A percentile compares a stretch with the other conserved stretches of the same genome.
phyloP scores from a whole-genome alignment of 2,797 vertebrate genomes.

The Manis crassicaudata region DNA sequence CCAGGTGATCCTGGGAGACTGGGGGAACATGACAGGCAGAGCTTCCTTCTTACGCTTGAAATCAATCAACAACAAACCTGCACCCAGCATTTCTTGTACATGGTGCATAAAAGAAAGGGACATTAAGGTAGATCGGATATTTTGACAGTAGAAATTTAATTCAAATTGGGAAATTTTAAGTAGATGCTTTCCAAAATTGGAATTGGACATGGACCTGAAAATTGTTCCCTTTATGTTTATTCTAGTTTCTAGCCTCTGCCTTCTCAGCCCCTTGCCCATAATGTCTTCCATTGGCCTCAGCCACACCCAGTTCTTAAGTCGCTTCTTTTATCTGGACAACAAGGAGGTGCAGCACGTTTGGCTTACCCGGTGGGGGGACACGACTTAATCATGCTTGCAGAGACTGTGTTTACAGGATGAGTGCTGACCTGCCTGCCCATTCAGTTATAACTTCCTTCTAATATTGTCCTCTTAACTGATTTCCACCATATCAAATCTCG shows the following conservation, averaged over 20 bases:
- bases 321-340: background rate
- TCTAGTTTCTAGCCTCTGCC: background rate
- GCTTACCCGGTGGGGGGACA: background rate
- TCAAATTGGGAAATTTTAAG: background rate
- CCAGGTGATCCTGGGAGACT: background rate
- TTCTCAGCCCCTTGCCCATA: background rate
- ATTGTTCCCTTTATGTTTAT: slow-evolving; percentile 7
- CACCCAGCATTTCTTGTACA: background rate
- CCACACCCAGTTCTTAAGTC: background rate
- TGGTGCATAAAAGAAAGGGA: background rate
- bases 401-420: background rate
- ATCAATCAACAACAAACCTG: background rate
- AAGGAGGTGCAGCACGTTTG: background rate
- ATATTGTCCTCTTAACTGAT: background rate
- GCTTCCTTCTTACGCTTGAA: background rate
- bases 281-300: background rate
- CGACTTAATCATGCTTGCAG: background rate
- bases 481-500: background rate
- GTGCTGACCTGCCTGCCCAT: background rate
- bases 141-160: background rate
- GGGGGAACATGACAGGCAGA: background rate
- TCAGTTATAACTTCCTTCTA: background rate
- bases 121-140: background rate
- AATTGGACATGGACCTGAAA: background rate
- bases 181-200: background rate